A percentile compares a stretch with the other conserved stretches of the same genome.
phyloP scores from a whole-genome alignment of 2,888 invertebrate species.

The Diaperis boleti region DNA sequence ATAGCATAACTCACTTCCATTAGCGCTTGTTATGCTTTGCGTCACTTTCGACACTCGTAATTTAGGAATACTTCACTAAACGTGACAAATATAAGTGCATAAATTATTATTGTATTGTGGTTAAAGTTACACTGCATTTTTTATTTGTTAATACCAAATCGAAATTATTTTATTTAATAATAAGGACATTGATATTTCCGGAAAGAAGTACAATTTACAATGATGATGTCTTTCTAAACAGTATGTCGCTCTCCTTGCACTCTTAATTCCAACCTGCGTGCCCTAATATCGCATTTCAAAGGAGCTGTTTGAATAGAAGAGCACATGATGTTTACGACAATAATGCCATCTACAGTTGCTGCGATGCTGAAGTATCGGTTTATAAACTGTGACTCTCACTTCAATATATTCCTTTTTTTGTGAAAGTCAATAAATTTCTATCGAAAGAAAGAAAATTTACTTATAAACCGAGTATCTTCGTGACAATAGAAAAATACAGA shows the following conservation, averaged over 20 bases:
- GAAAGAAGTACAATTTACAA: too few species aligned
- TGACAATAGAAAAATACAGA: constrained; percentile 2
- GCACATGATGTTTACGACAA: constrained; percentile 2
- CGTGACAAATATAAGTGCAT: too few species aligned
- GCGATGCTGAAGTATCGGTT: background rate
- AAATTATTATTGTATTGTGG: too few species aligned
- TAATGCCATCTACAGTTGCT: background rate
- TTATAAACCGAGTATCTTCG: constrained; percentile 3
- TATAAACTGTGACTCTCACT: constrained; percentile 1
- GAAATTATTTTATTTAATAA: too few species aligned
- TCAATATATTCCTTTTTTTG: background rate
- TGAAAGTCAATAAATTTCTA: constrained; percentile 1
- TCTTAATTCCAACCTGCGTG: background rate
- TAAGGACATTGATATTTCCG: too few species aligned
- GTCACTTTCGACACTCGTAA: too few species aligned
- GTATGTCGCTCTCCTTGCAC: background rate
- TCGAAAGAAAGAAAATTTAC: constrained; percentile 8
- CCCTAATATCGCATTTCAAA: constrained; percentile 5
- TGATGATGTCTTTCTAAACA: background rate
- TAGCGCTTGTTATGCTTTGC: too few species aligned
- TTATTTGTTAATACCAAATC: too few species aligned
- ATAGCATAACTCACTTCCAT: too few species aligned
- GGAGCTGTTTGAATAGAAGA: background rate
- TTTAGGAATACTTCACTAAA: too few species aligned
- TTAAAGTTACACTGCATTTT: too few species aligned